A percentile compares a stretch with the other conserved stretches of the same genome.
These are phyloP conservation scores for Oreochromis spilurus DNA, from an alignment of 2,113 vertebrate genomes.

Conservation along the genomic window DNA sequence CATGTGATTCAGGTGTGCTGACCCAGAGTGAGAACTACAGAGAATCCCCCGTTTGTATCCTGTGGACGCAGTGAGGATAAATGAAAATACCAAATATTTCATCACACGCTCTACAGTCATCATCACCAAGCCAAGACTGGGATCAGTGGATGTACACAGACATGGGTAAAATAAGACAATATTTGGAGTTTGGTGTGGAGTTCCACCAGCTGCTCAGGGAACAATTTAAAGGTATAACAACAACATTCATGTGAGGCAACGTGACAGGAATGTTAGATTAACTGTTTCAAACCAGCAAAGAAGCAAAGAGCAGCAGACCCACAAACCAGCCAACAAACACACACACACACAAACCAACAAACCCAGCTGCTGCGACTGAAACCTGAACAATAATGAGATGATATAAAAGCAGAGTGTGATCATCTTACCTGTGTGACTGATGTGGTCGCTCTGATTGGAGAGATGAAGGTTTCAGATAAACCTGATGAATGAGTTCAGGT, in stretches of 20 bases:
- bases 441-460: neutral
- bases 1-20: neutral
- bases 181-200: neutral
- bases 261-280: neutral
- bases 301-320: neutral
- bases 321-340: neutral
- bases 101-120: neutral
- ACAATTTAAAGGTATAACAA: neutral
- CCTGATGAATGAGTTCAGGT: neutral
- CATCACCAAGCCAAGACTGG: neutral
- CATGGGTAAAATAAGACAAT: neutral
- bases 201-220: neutral
- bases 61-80: neutral
- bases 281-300: neutral
- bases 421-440: neutral
- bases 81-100: neutral
- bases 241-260: neutral
- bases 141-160: neutral
- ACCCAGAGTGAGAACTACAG: neutral
- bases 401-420: neutral
- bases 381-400: neutral
- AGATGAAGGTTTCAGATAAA: neutral
- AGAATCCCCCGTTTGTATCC: rapidly evolving
- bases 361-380: neutral
- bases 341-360: neutral